Conservation (phyloP, 2,113 vertebrate species). For the Sinocyclocheilus grahami region DNA sequence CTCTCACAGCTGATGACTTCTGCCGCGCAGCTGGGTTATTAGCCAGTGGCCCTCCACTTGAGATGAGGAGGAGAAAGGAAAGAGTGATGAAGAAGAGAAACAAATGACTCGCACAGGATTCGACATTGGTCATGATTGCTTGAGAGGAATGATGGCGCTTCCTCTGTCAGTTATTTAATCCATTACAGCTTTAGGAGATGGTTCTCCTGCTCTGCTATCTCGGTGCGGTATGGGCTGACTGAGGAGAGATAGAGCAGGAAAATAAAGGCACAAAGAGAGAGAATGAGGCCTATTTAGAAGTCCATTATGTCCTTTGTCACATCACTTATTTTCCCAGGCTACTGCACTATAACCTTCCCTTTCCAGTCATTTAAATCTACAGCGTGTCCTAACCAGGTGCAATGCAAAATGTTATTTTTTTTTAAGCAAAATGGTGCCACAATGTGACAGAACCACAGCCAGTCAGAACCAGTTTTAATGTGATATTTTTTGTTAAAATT, state of each 20-base stretch:
- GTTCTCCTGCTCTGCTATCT: conserved; percentile 59
- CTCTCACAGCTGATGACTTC: conserved; percentile 24
- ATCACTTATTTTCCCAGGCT: conserved; percentile 41
- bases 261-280: conserved; percentile 59
- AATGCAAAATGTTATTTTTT: not conserved
- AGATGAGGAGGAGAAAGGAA: not conserved
- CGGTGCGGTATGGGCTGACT: conserved; percentile 49
- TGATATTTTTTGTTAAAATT: too few relatives aligned
- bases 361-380: conserved; percentile 1
- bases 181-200: conserved; percentile 72
- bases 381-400: not conserved
- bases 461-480: not conserved
- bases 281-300: conserved; percentile 73
- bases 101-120: conserved; percentile 25
- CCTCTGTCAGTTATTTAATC: conserved; percentile 62
- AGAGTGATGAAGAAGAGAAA: not conserved
- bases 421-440: not conserved
- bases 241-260: not conserved
- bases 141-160: conserved; percentile 28
- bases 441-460: not conserved
- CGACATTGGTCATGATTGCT: conserved; percentile 17
- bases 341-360: conserved; percentile 40
- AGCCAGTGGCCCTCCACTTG: not conserved
- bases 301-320: conserved; percentile 63
- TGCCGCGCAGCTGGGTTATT: not conserved